phyloP scores from a whole-genome alignment of 2,113 vertebrate genomes.

The Caranx melampygus region DNA sequence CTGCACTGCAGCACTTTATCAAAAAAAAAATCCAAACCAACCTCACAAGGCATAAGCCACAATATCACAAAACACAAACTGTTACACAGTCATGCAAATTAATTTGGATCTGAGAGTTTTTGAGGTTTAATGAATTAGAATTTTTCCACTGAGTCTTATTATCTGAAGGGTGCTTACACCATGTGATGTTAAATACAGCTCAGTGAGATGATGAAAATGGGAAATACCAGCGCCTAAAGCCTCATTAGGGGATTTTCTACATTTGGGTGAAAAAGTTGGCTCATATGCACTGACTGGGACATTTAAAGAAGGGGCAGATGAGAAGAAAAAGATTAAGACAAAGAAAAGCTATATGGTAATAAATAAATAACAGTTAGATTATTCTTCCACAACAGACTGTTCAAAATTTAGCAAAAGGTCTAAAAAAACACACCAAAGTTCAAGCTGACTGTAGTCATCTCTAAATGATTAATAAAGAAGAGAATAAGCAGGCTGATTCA shows the following conservation, averaged over 20 bases:
- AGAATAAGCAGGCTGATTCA: background rate
- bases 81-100: constrained; percentile 52
- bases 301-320: background rate
- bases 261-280: constrained; percentile 41
- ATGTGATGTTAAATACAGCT: constrained; percentile 60
- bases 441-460: background rate
- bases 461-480: background rate
- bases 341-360: background rate
- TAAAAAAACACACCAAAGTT: too few relatives aligned
- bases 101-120: constrained; percentile 55
- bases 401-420: background rate
- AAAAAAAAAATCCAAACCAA: constrained; percentile 24
- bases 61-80: constrained; percentile 38
- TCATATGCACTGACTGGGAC: background rate
- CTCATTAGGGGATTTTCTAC: constrained; percentile 57
- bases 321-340: background rate
- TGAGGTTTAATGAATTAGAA: constrained; percentile 51
- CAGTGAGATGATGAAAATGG: constrained; percentile 59
- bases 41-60: background rate
- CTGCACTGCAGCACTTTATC: constrained; percentile 27
- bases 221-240: constrained; percentile 57
- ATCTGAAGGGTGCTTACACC: constrained; percentile 56
- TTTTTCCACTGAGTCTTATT: constrained; percentile 58
- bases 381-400: background rate
- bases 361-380: background rate